A percentile compares a stretch with the other conserved stretches of the same genome.
These are phyloP conservation scores for Ataeniobius toweri DNA, from an alignment of 2,797 vertebrate genomes.

Conservation along the genomic window DNA sequence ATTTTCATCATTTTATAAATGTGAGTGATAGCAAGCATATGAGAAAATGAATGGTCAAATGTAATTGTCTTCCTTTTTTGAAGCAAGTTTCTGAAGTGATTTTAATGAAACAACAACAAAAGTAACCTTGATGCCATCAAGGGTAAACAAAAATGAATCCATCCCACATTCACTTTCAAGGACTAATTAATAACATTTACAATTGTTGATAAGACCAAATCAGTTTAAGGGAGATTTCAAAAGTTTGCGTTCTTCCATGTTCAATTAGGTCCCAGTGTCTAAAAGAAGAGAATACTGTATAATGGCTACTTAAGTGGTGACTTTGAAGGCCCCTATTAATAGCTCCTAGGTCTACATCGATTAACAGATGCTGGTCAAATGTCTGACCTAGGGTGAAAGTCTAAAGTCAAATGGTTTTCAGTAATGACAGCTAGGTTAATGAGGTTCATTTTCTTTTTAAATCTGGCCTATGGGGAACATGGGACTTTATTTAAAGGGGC, in stretches of 20 bases:
- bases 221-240: constrained; percentile 5
- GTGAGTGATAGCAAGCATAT: not conserved
- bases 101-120: constrained; percentile 5
- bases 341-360: not conserved
- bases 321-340: constrained; percentile 25
- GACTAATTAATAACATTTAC: constrained; percentile 26
- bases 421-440: too few species aligned
- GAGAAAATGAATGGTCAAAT: constrained; percentile 4
- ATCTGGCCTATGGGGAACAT: too few species aligned
- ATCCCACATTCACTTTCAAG: constrained; percentile 1
- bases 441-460: too few species aligned
- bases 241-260: constrained; percentile 20
- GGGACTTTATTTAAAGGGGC: too few species aligned
- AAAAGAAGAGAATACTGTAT: constrained; percentile 4
- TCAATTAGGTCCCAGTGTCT: constrained; percentile 17
- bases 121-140: constrained; percentile 27
- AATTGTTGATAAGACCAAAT: constrained; percentile 28
- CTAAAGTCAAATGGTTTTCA: too few species aligned
- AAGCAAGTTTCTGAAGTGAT: constrained; percentile 8
- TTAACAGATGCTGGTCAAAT: not conserved
- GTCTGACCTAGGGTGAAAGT: too few species aligned
- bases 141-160: constrained; percentile 15
- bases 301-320: constrained; percentile 18
- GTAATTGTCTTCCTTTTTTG: constrained; percentile 13
- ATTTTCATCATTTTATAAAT: constrained; percentile 13